Conservation (phyloP, 35 echinoderm and acorn worm species). For the Lytechinus variegatus region DNA sequence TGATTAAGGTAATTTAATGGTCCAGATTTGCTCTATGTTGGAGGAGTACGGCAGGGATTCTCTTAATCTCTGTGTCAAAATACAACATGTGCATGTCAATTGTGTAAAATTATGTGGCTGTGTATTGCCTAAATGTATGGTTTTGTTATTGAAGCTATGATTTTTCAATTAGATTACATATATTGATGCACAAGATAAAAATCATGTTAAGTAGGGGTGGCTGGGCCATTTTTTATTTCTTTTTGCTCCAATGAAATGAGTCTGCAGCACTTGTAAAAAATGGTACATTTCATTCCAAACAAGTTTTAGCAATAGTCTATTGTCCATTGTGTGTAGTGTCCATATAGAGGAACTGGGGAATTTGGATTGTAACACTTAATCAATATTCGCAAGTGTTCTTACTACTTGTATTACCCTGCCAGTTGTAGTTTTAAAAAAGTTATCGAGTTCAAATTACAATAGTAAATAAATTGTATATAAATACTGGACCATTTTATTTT, state of each 20-base stretch:
- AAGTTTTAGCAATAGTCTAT: not conserved
- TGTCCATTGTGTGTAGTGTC: not conserved
- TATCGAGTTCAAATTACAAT: not conserved
- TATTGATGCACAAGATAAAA: not conserved
- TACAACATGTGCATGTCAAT: not conserved
- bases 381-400: slow-evolving; percentile 11
- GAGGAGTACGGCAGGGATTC: not conserved
- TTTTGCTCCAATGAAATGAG: not conserved
- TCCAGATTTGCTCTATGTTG: not conserved
- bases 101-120: not conserved
- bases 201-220: not conserved
- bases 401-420: slow-evolving; percentile 7
- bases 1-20: not conserved
- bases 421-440: not conserved
- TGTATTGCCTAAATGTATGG: not conserved
- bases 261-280: not conserved
- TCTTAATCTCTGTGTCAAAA: not conserved
- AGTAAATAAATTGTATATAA: not conserved
- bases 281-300: not conserved
- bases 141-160: not conserved
- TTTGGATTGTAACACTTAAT: not conserved
- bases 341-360: not conserved
- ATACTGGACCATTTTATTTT: not conserved
- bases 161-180: not conserved
- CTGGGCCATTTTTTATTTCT: not conserved